A percentile compares a stretch with the other conserved stretches of the same genome.
Conservation (phyloP, 2,797 vertebrate species). For the Tokudaia tokunoshimensis region DNA sequence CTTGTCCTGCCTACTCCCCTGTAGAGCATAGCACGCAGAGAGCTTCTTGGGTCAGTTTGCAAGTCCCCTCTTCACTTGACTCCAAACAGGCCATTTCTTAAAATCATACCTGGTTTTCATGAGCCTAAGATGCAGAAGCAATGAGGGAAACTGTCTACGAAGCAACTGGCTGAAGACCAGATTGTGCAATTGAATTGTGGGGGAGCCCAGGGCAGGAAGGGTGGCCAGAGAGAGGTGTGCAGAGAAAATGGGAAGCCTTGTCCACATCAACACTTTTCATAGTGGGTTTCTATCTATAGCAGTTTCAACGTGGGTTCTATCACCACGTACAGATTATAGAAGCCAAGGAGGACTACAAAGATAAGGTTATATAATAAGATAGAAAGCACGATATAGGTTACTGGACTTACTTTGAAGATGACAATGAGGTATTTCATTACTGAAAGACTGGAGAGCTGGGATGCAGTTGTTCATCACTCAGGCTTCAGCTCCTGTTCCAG, state of each 20-base stretch:
- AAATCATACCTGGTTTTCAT: neutral
- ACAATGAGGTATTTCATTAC: neutral
- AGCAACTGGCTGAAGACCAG: too few relatives aligned
- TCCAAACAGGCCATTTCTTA: neutral
- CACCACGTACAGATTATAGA: neutral
- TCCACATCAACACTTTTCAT: neutral
- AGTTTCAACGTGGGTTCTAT: neutral
- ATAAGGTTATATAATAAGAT: neutral
- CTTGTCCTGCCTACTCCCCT: rapidly evolving
- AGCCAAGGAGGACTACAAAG: neutral
- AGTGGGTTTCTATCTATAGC: neutral
- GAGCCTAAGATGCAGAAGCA: neutral
- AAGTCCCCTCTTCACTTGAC: neutral
- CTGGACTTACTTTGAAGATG: neutral
- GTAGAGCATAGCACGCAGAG: neutral
- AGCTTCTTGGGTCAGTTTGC: neutral
- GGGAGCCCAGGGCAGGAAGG: neutral
- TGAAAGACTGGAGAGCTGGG: neutral
- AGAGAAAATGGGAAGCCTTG: rapidly evolving
- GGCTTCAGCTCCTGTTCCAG: neutral
- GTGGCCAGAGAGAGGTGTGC: rapidly evolving
- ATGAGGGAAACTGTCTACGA: neutral
- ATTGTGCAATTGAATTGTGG: rapidly evolving
- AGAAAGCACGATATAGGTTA: neutral
- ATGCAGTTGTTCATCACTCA: neutral